phyloP scores from a whole-genome alignment of 2,797 vertebrate species.

The Tympanoctomys barrerae region DNA sequence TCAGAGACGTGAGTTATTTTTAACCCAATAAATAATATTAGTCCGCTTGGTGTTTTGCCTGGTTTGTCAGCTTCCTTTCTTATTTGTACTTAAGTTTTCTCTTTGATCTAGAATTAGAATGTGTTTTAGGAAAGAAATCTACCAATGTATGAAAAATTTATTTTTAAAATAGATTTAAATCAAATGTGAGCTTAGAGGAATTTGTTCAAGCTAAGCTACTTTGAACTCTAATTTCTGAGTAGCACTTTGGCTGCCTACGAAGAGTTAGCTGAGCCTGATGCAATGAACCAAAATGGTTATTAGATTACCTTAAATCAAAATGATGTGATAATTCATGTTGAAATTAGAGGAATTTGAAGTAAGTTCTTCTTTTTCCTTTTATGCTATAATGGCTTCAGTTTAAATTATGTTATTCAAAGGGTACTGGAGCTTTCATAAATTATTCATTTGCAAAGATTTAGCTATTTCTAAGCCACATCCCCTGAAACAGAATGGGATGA shows the following conservation, averaged over 20 bases:
- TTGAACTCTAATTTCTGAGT: constrained; percentile 19
- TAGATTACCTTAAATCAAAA: constrained; percentile 63
- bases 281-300: constrained; percentile 43
- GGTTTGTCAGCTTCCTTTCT: constrained; percentile 83
- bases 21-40: constrained; percentile 77
- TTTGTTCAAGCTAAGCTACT: constrained; percentile 32
- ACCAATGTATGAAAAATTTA: constrained; percentile 49
- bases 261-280: background rate
- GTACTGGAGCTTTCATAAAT: constrained; percentile 73
- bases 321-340: constrained; percentile 67
- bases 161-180: constrained; percentile 66
- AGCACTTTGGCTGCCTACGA: background rate
- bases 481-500: constrained; percentile 66
- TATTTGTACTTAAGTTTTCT: constrained; percentile 59
- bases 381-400: constrained; percentile 62
- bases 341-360: constrained; percentile 69
- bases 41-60: constrained; percentile 71
- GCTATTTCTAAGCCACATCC: constrained; percentile 74
- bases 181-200: background rate
- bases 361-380: constrained; percentile 56
- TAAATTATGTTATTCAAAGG: constrained; percentile 72
- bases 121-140: constrained; percentile 77
- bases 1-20: constrained; percentile 70
- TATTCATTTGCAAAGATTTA: constrained; percentile 76
- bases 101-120: constrained; percentile 80